Evolutionary conservation across 2,888 invertebrate species (phyloP).

Genomic region (Hetaerina titia): DNA sequence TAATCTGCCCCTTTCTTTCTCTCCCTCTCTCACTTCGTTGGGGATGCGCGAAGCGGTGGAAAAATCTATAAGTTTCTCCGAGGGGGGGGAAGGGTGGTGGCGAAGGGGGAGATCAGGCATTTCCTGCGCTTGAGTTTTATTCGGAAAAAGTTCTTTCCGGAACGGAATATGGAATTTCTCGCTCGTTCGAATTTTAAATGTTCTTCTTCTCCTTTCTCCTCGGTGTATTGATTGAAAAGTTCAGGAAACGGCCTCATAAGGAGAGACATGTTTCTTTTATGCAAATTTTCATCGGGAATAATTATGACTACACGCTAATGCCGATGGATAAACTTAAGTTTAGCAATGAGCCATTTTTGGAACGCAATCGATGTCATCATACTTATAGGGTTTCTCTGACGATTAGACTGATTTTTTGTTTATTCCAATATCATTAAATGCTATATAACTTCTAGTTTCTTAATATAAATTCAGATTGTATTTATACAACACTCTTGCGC

Average conservation of each 20-base stretch:
- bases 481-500: no score
- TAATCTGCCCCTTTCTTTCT: background rate
- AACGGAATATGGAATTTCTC: constrained; percentile 5
- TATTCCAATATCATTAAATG: no score
- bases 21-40: background rate
- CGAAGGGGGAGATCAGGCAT: background rate
- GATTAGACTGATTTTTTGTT: no score
- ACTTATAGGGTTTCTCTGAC: no score
- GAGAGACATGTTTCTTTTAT: background rate
- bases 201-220: background rate
- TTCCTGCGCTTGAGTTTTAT: background rate
- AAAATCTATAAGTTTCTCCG: background rate
- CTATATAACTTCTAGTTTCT: no score
- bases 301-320: background rate
- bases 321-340: background rate
- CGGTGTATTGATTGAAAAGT: background rate
- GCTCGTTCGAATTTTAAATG: constrained; percentile 24
- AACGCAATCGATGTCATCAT: no score
- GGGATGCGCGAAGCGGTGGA: background rate
- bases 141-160: constrained; percentile 9
- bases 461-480: no score
- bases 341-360: background rate
- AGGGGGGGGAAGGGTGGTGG: background rate
- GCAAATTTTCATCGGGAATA: background rate
- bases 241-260: background rate